phyloP scores from a whole-genome alignment of 2,888 invertebrate species.

The Tenthredo amoena region DNA sequence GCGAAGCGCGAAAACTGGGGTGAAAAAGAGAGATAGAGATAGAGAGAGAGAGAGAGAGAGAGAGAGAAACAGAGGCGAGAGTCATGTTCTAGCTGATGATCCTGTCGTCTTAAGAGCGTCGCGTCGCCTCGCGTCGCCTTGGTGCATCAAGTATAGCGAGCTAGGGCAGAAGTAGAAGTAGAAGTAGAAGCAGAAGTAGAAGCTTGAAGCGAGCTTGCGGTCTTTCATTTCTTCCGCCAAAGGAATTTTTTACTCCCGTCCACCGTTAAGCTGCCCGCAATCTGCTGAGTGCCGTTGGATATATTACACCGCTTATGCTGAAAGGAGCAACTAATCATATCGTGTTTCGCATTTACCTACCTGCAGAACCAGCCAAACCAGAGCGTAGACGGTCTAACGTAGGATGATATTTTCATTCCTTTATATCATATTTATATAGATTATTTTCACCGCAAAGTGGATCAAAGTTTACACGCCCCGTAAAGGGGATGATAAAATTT shows the following conservation, averaged over 20 bases:
- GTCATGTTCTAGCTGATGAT: conserved; percentile 53
- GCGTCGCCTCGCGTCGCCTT: conserved; percentile 21
- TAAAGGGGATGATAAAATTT: neutral
- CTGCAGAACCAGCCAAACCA: neutral
- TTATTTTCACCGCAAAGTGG: neutral
- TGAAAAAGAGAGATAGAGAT: conserved; percentile 40
- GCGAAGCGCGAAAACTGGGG: neutral
- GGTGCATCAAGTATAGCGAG: neutral
- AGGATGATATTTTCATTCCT: no score
- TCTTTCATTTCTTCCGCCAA: conserved; percentile 54
- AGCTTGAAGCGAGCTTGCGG: conserved; percentile 7
- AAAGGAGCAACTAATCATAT: conserved; percentile 56
- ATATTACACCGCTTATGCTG: conserved; percentile 62
- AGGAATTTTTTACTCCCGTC: conserved; percentile 54
- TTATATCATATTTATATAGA: no score
- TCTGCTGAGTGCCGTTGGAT: conserved; percentile 63
- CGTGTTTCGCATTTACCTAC: conserved; percentile 18
- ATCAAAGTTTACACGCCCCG: neutral
- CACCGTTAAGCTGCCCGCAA: conserved; percentile 57
- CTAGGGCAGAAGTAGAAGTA: conserved; percentile 47
- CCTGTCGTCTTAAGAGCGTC: conserved; percentile 56
- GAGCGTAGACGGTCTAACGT: neutral
- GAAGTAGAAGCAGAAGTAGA: conserved; percentile 47
- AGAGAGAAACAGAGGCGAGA: conserved; percentile 9
- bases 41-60: neutral